A percentile compares a stretch with the other conserved stretches of the same genome.
phyloP scores from a whole-genome alignment of 2,113 vertebrate genomes.

The Anolis sagrei region DNA sequence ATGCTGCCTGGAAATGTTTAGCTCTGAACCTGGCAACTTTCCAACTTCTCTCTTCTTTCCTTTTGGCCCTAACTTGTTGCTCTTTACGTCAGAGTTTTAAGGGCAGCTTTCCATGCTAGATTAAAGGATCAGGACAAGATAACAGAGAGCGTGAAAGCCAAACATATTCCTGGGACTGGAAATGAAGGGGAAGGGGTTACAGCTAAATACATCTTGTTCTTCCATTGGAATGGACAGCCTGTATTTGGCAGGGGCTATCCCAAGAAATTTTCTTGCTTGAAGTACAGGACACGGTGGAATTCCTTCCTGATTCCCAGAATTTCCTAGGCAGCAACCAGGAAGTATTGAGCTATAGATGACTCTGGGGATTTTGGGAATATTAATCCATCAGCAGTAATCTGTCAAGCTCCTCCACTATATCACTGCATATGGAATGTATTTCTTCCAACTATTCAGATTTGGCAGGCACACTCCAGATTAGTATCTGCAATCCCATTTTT shows the following conservation, averaged over 20 bases:
- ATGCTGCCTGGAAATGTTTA: slow-evolving; percentile 72
- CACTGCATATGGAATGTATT: too few species aligned
- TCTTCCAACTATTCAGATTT: too few species aligned
- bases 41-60: slow-evolving; percentile 58
- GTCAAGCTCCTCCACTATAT: too few species aligned
- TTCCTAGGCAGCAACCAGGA: too few species aligned
- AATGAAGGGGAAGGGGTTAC: not conserved
- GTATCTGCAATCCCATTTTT: too few species aligned
- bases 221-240: not conserved
- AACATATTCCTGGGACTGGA: not conserved
- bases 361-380: too few species aligned
- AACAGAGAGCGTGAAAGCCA: not conserved
- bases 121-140: slow-evolving; percentile 5
- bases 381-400: too few species aligned
- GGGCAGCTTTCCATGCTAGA: slow-evolving; percentile 27
- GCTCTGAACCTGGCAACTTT: slow-evolving; percentile 45
- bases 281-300: too few species aligned
- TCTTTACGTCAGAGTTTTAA: slow-evolving; percentile 46
- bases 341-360: too few species aligned
- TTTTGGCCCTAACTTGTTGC: slow-evolving; percentile 43
- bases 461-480: too few species aligned
- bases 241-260: not conserved
- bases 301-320: too few species aligned
- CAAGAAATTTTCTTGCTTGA: too few species aligned
- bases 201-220: slow-evolving; percentile 12